Evolutionary conservation across 2,888 invertebrate genomes (phyloP).

Genomic region (Pammene aurita): DNA sequence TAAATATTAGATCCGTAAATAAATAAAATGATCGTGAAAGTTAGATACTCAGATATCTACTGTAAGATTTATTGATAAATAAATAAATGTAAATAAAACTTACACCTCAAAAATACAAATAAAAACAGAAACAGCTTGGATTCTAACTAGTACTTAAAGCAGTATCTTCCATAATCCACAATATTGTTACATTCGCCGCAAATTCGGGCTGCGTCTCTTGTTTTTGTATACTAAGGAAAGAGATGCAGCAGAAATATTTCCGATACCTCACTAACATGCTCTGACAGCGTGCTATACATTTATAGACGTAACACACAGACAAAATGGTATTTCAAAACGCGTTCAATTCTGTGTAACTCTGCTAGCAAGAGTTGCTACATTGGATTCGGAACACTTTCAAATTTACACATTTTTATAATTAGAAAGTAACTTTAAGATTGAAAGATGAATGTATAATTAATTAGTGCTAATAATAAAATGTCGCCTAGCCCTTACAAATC

Average conservation of each 20-base stretch:
- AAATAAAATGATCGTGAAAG: too few relatives aligned
- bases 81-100: too few relatives aligned
- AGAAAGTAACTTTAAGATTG: background rate
- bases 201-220: background rate
- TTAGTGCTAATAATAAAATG: background rate
- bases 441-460: background rate
- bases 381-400: slow-evolving; percentile 12
- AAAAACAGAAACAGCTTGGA: too few relatives aligned
- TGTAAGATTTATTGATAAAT: too few relatives aligned
- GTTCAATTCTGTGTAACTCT: slow-evolving; percentile 1
- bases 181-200: background rate
- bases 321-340: slow-evolving; percentile 18
- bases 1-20: too few relatives aligned
- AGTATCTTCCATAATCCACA: too few relatives aligned
- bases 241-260: background rate
- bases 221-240: background rate
- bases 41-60: too few relatives aligned
- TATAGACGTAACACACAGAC: slow-evolving; percentile 11
- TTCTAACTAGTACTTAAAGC: too few relatives aligned
- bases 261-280: background rate
- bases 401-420: background rate
- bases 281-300: background rate
- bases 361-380: slow-evolving; percentile 3
- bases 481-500: slow-evolving; percentile 21
- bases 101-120: too few relatives aligned